Base-by-base conservation (phyloP, 2,888 invertebrate species). In the Callinectes sapidus region DNA sequence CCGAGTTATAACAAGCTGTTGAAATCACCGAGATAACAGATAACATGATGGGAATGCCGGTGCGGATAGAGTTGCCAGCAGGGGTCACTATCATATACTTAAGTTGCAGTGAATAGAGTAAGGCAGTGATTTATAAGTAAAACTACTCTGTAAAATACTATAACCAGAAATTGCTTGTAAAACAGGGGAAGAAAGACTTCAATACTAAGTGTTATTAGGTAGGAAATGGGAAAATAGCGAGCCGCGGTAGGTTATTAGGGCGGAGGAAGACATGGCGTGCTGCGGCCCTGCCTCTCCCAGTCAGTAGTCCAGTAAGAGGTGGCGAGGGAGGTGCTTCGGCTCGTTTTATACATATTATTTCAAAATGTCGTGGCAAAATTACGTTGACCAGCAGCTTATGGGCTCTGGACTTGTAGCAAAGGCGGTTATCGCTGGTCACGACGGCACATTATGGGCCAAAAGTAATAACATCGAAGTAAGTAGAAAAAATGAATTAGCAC, bases 361-460 rank as follows among this genome's bases (percentile, higher is more conserved):
- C 66, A 90, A 90, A 90, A 94, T 94, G 94, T 94, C 94, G 90
- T 94, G 94, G 94, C 94, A 94, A 94, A 91, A 77, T 90, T 94
- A 94, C 93, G 92, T 94, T 66, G 94, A 94, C 85, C 91, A 94
- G 91, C 94, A 94, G 91, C 94, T 94, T 85, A 91, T 94, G 91
- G 94, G 94, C 93, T 93, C 94, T 90, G 94, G 94, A 89, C 89
- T 92, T 89, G 93, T 94, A 85, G 86, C 92, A 42, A 94, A 94
- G 90, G 94, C 94, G 66, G 91, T 94, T 88, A 94, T 94, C 90
- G 93, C 94, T 88, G 94, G 94, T 39, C 94, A 94, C 92, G 94
- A 94, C 85, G 94, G 94, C 89, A 94, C 94, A 77, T 90, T 93
- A 93, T 94, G 94, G 94, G 94, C 94, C 77, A 94, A 94, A 91